Evolutionary conservation across 2,888 invertebrate species (phyloP).

Genomic region (Halocaridina rubra): DNA sequence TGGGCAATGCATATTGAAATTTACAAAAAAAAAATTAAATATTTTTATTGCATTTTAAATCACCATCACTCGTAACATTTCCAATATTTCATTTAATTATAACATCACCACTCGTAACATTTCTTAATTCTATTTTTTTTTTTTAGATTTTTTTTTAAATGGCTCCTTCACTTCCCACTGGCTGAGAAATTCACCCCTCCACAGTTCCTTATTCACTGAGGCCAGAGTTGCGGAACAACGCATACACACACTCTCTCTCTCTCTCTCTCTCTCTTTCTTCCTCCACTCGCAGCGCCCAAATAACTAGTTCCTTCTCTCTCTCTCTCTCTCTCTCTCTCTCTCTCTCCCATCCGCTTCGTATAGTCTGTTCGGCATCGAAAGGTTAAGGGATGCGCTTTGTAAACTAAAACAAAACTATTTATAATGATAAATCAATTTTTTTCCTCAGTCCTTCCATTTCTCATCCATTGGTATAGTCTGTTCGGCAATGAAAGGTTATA

Average conservation of each 20-base stretch:
- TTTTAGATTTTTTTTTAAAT: too few relatives aligned
- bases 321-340: constrained; percentile 4
- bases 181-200: constrained; percentile 34
- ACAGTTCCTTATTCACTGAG: constrained; percentile 51
- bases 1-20: constrained; percentile 61
- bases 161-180: constrained; percentile 28
- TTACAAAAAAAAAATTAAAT: background rate
- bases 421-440: too few relatives aligned
- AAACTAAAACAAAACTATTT: too few relatives aligned
- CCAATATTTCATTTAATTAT: too few relatives aligned
- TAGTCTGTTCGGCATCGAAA: background rate
- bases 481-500: too few relatives aligned
- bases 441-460: too few relatives aligned
- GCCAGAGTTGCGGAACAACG: constrained; percentile 15
- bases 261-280: background rate
- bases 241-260: background rate
- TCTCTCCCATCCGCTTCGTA: background rate
- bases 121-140: background rate
- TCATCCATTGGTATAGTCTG: too few relatives aligned
- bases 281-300: background rate
- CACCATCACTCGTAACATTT: too few relatives aligned
- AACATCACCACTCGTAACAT: too few relatives aligned
- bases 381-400: too few relatives aligned
- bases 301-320: background rate
- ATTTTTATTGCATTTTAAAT: background rate